Percentiles rank a stretch among this genome's conserved stretches.
These are phyloP conservation scores for Drosophila conformis DNA, from an alignment of 2,888 invertebrate species.

Conservation along the genomic window DNA sequence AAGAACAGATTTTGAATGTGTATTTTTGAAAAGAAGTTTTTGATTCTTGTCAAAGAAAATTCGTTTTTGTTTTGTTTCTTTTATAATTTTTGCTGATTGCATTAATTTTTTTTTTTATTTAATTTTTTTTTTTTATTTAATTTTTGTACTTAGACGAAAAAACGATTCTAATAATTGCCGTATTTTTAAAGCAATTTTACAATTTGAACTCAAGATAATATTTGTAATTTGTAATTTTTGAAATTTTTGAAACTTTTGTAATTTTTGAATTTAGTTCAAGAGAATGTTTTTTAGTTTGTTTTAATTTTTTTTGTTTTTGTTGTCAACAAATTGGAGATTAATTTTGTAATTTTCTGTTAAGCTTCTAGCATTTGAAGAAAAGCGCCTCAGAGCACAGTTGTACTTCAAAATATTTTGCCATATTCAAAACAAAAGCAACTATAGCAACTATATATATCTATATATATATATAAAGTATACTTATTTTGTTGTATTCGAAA, in stretches of 20 bases:
- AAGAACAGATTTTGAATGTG: neutral
- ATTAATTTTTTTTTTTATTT: too few species aligned
- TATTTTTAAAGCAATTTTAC: neutral
- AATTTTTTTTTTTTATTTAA: too few species aligned
- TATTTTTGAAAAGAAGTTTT: neutral
- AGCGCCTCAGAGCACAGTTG: constrained; percentile 54
- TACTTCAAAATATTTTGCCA: constrained; percentile 54
- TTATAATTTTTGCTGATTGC: neutral
- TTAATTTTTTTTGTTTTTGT: neutral
- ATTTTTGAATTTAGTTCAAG: neutral
- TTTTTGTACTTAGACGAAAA: too few species aligned
- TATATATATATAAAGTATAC: neutral
- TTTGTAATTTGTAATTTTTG: neutral
- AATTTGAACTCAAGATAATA: neutral
- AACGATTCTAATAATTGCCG: too few species aligned
- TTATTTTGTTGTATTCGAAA: constrained; percentile 39
- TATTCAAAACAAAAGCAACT: constrained; percentile 18
- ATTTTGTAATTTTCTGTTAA: constrained; percentile 26
- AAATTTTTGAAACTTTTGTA: neutral
- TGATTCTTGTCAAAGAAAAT: neutral
- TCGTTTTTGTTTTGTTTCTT: neutral
- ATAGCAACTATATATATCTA: neutral
- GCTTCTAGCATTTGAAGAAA: constrained; percentile 65
- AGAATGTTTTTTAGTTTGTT: neutral
- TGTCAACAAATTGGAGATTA: neutral